Percentiles rank a stretch among this genome's conserved stretches.
phyloP scores from a whole-genome alignment of 37 sponge, comb jelly and placozoan species.

The Oscarella lobularis region DNA sequence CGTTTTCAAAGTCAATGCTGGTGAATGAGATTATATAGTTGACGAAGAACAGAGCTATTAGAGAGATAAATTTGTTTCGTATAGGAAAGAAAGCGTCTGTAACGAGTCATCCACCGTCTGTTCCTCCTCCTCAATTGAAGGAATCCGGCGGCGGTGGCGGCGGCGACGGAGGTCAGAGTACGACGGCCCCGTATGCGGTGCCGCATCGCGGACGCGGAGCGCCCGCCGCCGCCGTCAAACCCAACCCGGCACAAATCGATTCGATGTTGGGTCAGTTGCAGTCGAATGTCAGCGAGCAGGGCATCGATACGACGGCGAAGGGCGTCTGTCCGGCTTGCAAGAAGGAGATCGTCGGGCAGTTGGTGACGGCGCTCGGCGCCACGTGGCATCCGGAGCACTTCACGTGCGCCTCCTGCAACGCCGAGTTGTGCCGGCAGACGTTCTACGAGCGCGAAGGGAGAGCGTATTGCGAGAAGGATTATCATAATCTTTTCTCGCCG shows the following conservation, averaged over 20 bases:
- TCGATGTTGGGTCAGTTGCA: constrained; percentile 66
- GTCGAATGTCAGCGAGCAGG: constrained; percentile 28
- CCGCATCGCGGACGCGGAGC: constrained; percentile 3
- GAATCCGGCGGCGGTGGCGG: background rate
- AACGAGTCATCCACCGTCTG: background rate
- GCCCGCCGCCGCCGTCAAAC: constrained; percentile 15
- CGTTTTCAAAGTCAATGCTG: constrained; percentile 41
- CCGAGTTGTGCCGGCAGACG: constrained; percentile 46
- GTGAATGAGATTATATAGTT: constrained; percentile 6
- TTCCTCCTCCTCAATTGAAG: background rate
- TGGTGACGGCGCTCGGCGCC: constrained; percentile 70
- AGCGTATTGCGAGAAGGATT: constrained; percentile 98
- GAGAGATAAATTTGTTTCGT: background rate
- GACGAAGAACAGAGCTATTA: background rate
- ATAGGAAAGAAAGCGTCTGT: background rate
- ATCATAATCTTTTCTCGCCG: constrained; percentile 90
- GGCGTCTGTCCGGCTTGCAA: constrained; percentile 86
- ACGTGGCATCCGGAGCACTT: constrained; percentile 98
- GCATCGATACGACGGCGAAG: constrained; percentile 60
- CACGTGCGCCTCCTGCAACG: constrained; percentile 71
- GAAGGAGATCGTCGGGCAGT: constrained; percentile 66
- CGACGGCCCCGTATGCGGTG: background rate
- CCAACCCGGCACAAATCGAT: too few relatives aligned
- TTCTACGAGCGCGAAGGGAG: constrained; percentile 82
- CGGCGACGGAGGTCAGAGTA: background rate